phyloP scores from a whole-genome alignment of 2,797 vertebrate species.

The Pseudopleuronectes americanus region DNA sequence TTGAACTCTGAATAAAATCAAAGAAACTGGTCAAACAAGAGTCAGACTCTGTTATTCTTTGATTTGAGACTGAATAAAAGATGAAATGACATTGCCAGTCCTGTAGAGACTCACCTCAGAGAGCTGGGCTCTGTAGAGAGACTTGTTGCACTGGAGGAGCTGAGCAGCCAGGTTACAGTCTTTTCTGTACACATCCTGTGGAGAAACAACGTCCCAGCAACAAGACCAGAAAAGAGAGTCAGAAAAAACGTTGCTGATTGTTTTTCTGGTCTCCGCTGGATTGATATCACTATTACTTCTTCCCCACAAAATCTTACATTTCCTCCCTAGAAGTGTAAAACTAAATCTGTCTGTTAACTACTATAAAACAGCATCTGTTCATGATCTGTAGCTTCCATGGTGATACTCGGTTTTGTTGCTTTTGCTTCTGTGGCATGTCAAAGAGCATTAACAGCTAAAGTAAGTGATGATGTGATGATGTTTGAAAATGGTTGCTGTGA shows the following conservation, averaged over 20 bases:
- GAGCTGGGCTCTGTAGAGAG: slow-evolving; percentile 91
- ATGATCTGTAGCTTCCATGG: background rate
- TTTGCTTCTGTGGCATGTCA: background rate
- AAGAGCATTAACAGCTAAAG: background rate
- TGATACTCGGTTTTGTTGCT: background rate
- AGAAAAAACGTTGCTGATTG: background rate
- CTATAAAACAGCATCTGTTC: background rate
- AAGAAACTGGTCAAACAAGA: background rate
- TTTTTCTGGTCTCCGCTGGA: no score
- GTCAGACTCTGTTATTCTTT: background rate
- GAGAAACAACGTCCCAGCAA: slow-evolving; percentile 26
- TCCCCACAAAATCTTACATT: background rate
- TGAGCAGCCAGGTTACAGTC: slow-evolving; percentile 98
- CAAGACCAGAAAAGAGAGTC: slow-evolving; percentile 3
- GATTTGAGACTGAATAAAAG: background rate
- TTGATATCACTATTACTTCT: no score
- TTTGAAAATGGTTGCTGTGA: background rate
- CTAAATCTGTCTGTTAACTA: background rate
- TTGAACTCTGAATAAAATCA: background rate
- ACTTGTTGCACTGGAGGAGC: slow-evolving; percentile 97
- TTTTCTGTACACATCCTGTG: slow-evolving; percentile 95
- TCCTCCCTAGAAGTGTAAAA: background rate
- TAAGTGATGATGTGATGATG: background rate
- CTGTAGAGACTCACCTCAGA: slow-evolving; percentile 89
- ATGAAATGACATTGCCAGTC: background rate